phyloP scores from a whole-genome alignment of 30 jellyfish, hydroid and myxozoan species.

The Hydra vulgaris region DNA sequence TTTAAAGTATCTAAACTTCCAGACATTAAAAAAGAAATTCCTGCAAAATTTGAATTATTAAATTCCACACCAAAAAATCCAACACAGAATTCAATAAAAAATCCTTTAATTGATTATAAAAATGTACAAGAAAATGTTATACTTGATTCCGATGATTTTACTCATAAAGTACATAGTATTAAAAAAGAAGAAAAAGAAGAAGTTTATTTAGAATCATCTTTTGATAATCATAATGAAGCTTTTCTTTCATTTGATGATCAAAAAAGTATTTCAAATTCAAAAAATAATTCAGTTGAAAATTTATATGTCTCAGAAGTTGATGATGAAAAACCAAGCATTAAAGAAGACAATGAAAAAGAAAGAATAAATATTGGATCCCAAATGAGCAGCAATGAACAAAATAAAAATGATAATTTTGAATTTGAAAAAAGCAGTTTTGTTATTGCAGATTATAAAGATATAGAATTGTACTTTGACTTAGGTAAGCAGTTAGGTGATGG shows the following conservation, averaged over 20 bases:
- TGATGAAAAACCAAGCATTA: not conserved
- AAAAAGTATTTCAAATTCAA: not conserved
- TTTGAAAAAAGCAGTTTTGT: not conserved
- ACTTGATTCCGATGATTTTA: not conserved
- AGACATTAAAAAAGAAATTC: not conserved
- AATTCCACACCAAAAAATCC: not conserved
- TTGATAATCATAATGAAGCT: not conserved
- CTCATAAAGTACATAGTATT: not conserved
- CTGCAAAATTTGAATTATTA: not conserved
- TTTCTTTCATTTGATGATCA: not conserved
- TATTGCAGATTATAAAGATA: constrained; percentile 11
- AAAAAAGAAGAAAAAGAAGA: not conserved
- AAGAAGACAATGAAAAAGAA: not conserved
- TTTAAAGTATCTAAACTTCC: not conserved
- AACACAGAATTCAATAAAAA: not conserved
- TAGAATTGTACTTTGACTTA: constrained; percentile 46
- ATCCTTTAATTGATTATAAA: not conserved
- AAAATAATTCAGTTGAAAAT: not conserved
- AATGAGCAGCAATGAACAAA: not conserved
- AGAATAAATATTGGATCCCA: not conserved
- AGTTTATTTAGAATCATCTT: not conserved
- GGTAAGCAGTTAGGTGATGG: constrained; percentile 91
- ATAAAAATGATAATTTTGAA: not conserved
- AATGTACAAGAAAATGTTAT: not conserved
- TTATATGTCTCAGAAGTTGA: not conserved